Evolutionary conservation across 2,888 invertebrate species (phyloP), one percentile per base, ranked within the genome.

Genomic region (Ptilodon capucinus): DNA sequence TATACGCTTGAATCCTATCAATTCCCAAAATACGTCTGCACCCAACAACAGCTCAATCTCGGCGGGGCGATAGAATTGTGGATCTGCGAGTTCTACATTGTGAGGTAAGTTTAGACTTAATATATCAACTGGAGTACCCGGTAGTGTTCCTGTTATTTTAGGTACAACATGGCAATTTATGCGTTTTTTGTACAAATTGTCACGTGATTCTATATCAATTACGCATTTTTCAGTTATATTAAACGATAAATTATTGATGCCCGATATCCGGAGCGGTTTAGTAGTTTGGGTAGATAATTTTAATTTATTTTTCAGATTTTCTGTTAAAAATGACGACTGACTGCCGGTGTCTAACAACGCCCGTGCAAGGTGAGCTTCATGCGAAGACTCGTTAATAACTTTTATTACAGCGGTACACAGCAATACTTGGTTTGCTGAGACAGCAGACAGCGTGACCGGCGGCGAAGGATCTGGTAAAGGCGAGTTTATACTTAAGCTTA

Each of bases 231-330:
- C 39, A 3, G 39, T 19, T 6, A 38, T 39, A 17, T 44, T 30
- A 32, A 44, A 44, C 2, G 17, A n/a, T 14, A 44, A n/a, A 39
- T 44, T 44, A 44, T 44, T 44, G 2, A 44, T 38, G 6, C 44
- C 44, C 4, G 38, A 38, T 32, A 40, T 14, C 9, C 17, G 4
- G 3, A 40, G 14, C 1, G 40, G 14, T 14, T 39, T 32, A 21
- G 5, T 44, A 23, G 16, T 35, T 21, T 32, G 6, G 19, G 14
- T 14, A 7, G 28, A 21, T 16, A 44, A 8, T 11, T 23, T 19
- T 18, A 44, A 38, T 13, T 28, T 44, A 6, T 8, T 38, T 44
- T 40, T 44, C 23, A 44, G 16, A 9, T 17, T 44, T 21, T 44
- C 44, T 3, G 44, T 30, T 8, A 44, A 1, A 17, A 44, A 44